Percentiles rank a stretch among this genome's conserved stretches.
Conservation (phyloP, 1,140 invertebrate species). For the Bombus breviceps region DNA sequence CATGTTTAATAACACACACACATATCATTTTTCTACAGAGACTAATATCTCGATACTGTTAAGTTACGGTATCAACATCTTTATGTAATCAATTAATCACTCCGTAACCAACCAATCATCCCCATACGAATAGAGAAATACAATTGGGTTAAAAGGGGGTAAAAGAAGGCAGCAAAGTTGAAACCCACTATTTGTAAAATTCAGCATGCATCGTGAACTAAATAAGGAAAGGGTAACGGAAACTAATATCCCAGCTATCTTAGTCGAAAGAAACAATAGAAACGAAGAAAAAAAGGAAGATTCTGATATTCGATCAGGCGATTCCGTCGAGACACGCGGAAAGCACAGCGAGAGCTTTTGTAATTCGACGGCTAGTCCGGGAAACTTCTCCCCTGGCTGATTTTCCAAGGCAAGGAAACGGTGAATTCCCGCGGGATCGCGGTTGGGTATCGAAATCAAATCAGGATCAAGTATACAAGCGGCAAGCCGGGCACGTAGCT, state of each 20-base stretch:
- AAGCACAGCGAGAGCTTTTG: not conserved
- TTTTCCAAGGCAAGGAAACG: slow-evolving; percentile 13
- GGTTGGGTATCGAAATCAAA: slow-evolving; percentile 46
- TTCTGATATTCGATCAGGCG: slow-evolving; percentile 30
- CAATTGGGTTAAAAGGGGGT: no score
- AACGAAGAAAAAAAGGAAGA: not conserved
- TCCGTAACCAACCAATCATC: no score
- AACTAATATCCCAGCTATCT: slow-evolving; percentile 2
- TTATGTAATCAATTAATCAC: no score
- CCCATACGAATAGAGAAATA: no score
- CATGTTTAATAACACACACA: no score
- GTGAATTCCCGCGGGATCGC: slow-evolving; percentile 1
- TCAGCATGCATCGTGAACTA: no score
- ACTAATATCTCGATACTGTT: no score
- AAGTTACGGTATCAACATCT: no score
- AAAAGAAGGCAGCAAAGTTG: no score
- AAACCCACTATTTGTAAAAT: no score
- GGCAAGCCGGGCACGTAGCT: slow-evolving; percentile 33
- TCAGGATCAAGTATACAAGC: slow-evolving; percentile 43
- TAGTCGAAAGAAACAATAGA: not conserved
- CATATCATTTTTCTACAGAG: no score
- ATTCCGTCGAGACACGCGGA: slow-evolving; percentile 16
- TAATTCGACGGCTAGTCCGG: slow-evolving; percentile 8
- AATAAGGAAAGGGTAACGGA: no score
- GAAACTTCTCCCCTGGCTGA: not conserved